These are phyloP conservation scores for Meta bourneti DNA, from an alignment of 2,888 invertebrate species.

Conservation along the genomic window DNA sequence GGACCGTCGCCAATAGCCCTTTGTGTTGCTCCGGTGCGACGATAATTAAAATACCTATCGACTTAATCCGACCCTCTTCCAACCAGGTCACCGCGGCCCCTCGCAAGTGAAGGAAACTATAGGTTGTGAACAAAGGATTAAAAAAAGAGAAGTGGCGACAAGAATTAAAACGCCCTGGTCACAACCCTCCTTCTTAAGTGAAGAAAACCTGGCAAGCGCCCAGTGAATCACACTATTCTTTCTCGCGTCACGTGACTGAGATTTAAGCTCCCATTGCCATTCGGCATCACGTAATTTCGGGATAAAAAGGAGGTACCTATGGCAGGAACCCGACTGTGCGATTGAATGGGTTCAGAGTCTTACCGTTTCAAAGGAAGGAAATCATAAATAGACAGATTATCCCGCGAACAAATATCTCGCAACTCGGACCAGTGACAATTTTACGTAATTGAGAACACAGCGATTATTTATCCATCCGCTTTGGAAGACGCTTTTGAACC, in stretches of 20 bases:
- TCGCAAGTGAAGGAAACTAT: conserved; percentile 14
- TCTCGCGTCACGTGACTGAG: conserved; percentile 12
- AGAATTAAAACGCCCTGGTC: conserved; percentile 40
- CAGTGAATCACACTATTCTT: conserved; percentile 48
- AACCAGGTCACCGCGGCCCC: too few relatives aligned
- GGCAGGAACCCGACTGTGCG: conserved; percentile 10
- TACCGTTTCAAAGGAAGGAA: conserved; percentile 51
- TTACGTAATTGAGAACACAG: conserved; percentile 45
- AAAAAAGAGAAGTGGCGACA: not conserved
- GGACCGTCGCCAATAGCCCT: too few relatives aligned
- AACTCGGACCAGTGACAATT: conserved; percentile 35
- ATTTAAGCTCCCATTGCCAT: conserved; percentile 14
- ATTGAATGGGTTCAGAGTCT: conserved; percentile 30
- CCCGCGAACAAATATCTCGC: conserved; percentile 44
- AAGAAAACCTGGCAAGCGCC: conserved; percentile 23
- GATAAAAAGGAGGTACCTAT: conserved; percentile 13
- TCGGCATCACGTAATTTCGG: conserved; percentile 42
- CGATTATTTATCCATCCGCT: conserved; percentile 16
- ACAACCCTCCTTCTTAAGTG: conserved; percentile 29
- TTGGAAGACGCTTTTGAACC: not conserved
- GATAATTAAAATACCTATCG: too few relatives aligned
- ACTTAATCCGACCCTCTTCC: too few relatives aligned
- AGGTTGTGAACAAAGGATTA: conserved; percentile 10
- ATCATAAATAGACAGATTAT: conserved; percentile 72
- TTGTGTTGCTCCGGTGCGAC: too few relatives aligned